A percentile compares a stretch with the other conserved stretches of the same genome.
Evolutionary conservation across 2,888 invertebrate species (phyloP).

Genomic region (Stenoptilia bipunctidactyla): DNA sequence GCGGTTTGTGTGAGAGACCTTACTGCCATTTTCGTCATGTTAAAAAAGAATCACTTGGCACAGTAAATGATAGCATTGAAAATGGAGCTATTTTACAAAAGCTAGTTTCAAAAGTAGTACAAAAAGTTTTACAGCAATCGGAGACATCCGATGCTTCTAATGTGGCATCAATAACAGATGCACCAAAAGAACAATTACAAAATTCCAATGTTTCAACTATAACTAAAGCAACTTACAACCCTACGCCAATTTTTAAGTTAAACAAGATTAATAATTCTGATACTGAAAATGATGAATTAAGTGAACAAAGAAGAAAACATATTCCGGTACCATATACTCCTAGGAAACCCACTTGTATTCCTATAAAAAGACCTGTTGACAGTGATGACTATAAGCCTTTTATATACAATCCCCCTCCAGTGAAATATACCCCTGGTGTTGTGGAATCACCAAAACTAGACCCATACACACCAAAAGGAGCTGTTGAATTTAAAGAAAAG

Average conservation of each 20-base stretch:
- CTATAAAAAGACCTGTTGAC: conserved; percentile 44
- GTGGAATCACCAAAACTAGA: conserved; percentile 39
- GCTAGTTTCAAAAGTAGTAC: conserved; percentile 73
- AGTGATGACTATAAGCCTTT: conserved; percentile 49
- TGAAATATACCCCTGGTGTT: conserved; percentile 50
- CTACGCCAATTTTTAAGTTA: conserved; percentile 75
- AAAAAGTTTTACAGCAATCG: conserved; percentile 69
- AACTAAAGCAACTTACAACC: conserved; percentile 68
- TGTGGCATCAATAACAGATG: conserved; percentile 16
- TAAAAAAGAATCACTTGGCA: conserved; percentile 74
- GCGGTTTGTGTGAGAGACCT: conserved; percentile 85
- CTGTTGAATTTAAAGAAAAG: conserved; percentile 41
- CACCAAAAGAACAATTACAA: conserved; percentile 18
- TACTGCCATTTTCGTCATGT: conserved; percentile 94
- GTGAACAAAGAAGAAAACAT: conserved; percentile 50
- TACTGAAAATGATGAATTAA: conserved; percentile 35
- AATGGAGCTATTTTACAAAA: conserved; percentile 68
- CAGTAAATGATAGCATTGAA: conserved; percentile 47
- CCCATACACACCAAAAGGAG: conserved; percentile 51
- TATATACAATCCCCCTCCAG: conserved; percentile 48
- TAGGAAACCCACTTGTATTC: conserved; percentile 46
- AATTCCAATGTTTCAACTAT: conserved; percentile 35
- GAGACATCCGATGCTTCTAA: conserved; percentile 30
- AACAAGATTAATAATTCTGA: conserved; percentile 50
- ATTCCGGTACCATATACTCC: conserved; percentile 67